Evolutionary conservation across 2,797 vertebrate genomes (phyloP).

Genomic region (Muscicapa comitata): DNA sequence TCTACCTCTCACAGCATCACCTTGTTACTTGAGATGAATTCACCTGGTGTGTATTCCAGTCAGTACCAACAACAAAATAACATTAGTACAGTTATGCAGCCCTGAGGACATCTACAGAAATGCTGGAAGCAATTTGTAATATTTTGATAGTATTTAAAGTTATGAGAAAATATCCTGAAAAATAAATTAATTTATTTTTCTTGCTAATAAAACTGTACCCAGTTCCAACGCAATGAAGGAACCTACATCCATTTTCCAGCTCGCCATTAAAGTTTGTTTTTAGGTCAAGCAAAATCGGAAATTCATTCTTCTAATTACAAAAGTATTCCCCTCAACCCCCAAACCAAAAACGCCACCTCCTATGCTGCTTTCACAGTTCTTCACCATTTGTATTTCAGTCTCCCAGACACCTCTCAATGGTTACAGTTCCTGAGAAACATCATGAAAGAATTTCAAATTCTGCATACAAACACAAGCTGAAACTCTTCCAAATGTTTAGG

Average conservation of each 20-base stretch:
- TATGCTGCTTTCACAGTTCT: not conserved
- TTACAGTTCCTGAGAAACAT: not conserved
- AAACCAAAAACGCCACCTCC: not conserved
- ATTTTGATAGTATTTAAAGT: not conserved
- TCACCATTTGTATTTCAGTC: not conserved
- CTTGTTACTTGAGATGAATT: not conserved
- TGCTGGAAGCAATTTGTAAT: not conserved
- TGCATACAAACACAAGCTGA: not conserved
- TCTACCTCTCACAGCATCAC: not conserved
- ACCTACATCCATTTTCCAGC: not conserved
- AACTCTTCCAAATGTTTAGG: not conserved
- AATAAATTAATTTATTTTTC: not conserved
- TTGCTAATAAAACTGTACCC: not conserved
- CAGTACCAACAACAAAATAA: not conserved
- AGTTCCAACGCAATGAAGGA: not conserved
- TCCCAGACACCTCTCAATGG: not conserved
- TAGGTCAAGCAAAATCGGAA: not conserved
- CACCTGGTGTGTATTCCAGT: not conserved
- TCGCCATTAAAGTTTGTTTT: not conserved
- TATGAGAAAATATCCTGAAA: not conserved
- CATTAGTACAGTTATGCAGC: not conserved
- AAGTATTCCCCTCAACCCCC: not conserved
- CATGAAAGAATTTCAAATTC: not conserved
- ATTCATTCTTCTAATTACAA: not conserved
- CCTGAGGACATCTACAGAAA: not conserved